Base-by-base conservation (phyloP, 2,797 vertebrate genomes). In the Nannoperca australis region DNA sequence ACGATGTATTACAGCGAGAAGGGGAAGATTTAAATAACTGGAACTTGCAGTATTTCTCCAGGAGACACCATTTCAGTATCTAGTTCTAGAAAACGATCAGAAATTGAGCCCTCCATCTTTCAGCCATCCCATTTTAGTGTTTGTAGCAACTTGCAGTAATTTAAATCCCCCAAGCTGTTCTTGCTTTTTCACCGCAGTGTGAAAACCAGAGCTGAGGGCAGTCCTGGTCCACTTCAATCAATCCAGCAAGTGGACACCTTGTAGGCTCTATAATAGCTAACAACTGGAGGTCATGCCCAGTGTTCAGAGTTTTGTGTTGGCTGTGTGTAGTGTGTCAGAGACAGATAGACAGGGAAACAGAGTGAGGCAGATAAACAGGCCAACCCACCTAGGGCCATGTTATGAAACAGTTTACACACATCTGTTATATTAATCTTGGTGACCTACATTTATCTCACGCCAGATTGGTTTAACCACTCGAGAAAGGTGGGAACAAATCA, bases 81-180 rank as follows among this genome's bases (percentile, higher is more conserved):
- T 24, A 32, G n/a, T 22, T 5, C 2, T 27, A 3, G 15, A 38
- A 45, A 30, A 49, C 73, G 55, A 65, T 55, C 47, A 74, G 79
- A 86, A 51, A 50, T 32, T 36, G 12, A 76, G 58, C 55, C 30
- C 20, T 70, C 40, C 15, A 34, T 75, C 58, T 77, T 78, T 78
- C 3, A 50, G 5, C 0, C 0, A 34, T 45, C 32, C 6, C 55
- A 10, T 62, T 22, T 50, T 9, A n/a, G 24, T 70, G 51, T 76
- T 79, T 38, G 51, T 24, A 24, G 54, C 55, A 24, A 15, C 36
- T 70, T 24, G 49, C 17, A 38, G 63, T 60, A 30, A 66, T 83
- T 75, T 76, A 61, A 76, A 74, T 84, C 73, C 54, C 40, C 17
- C n/a, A 13, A 82, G 68, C 65, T 73, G 71, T 70, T 55, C 22